A percentile compares a stretch with the other conserved stretches of the same genome.
phyloP scores from a whole-genome alignment of 1,140 invertebrate genomes.

The Chrysomallon squamiferum region DNA sequence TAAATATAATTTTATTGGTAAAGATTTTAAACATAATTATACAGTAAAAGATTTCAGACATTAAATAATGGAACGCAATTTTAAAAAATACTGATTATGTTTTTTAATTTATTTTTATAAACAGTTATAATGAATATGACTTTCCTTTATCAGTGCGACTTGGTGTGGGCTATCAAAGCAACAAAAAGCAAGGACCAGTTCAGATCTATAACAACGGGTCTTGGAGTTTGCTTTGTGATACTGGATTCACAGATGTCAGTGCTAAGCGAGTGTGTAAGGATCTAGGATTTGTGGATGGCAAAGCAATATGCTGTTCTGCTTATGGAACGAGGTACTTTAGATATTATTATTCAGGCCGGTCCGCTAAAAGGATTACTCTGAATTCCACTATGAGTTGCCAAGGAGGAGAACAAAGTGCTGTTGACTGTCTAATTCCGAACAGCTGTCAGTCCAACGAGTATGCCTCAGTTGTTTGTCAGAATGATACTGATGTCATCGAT shows the following conservation, averaged over 20 bases:
- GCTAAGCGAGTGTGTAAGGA: slow-evolving; percentile 36
- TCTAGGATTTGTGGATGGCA: slow-evolving; percentile 43
- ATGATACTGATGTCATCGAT: slow-evolving; percentile 11
- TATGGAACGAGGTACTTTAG: slow-evolving; percentile 16
- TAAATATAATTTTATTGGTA: too few species aligned
- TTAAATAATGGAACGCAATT: too few species aligned
- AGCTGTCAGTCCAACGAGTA: slow-evolving; percentile 24
- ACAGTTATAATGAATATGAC: neutral
- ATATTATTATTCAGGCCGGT: neutral
- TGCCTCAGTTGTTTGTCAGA: slow-evolving; percentile 41
- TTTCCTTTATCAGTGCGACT: slow-evolving; percentile 36
- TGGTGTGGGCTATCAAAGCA: slow-evolving; percentile 20
- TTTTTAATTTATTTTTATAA: neutral
- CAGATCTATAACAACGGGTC: slow-evolving; percentile 30
- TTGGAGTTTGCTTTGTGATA: slow-evolving; percentile 44
- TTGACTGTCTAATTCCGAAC: slow-evolving; percentile 24
- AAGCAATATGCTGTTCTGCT: slow-evolving; percentile 42
- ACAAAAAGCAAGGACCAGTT: slow-evolving; percentile 36
- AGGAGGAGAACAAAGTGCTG: slow-evolving; percentile 19
- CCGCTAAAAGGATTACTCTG: neutral
- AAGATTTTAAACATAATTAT: too few species aligned
- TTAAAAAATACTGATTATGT: neutral
- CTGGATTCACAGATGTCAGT: slow-evolving; percentile 36
- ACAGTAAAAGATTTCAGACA: too few species aligned
- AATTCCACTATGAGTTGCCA: slow-evolving; percentile 32